Percentiles rank a stretch among this genome's conserved stretches.
These are phyloP conservation scores for Sebastes hubbsi DNA, from an alignment of 2,797 vertebrate genomes.

Conservation along the genomic window DNA sequence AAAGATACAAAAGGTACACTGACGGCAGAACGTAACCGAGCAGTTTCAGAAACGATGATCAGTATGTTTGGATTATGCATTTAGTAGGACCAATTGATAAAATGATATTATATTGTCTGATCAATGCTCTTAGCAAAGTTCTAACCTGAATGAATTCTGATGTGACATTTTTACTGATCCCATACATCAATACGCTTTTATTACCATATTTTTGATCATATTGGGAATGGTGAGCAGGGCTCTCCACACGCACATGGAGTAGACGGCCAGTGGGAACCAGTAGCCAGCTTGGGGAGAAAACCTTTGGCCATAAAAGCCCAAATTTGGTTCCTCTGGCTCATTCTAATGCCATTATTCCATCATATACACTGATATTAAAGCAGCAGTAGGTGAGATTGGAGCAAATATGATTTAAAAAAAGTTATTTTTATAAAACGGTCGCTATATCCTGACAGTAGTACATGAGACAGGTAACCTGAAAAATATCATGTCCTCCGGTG, in stretches of 20 bases:
- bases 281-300: too few species aligned
- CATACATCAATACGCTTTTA: not conserved
- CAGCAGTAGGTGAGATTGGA: too few species aligned
- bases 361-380: too few species aligned
- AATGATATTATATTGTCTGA: not conserved
- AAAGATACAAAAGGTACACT: slow-evolving; percentile 89
- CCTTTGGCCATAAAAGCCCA: too few species aligned
- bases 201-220: not conserved
- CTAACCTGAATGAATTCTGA: not conserved
- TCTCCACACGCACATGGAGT: not conserved
- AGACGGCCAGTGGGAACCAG: not conserved
- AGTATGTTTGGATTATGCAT: not conserved
- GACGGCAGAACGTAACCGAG: not conserved
- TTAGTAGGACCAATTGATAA: not conserved
- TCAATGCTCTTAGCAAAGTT: not conserved
- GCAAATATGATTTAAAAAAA: too few species aligned
- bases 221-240: not conserved
- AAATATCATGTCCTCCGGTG: too few species aligned
- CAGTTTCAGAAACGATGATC: not conserved
- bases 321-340: too few species aligned
- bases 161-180: not conserved
- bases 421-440: too few species aligned
- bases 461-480: too few species aligned
- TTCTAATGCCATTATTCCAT: too few species aligned
- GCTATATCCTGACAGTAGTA: too few species aligned